Evolutionary conservation across 2,888 invertebrate species (phyloP), one percentile per base, ranked within the genome.

Genomic region (Trichacis sp.): DNA sequence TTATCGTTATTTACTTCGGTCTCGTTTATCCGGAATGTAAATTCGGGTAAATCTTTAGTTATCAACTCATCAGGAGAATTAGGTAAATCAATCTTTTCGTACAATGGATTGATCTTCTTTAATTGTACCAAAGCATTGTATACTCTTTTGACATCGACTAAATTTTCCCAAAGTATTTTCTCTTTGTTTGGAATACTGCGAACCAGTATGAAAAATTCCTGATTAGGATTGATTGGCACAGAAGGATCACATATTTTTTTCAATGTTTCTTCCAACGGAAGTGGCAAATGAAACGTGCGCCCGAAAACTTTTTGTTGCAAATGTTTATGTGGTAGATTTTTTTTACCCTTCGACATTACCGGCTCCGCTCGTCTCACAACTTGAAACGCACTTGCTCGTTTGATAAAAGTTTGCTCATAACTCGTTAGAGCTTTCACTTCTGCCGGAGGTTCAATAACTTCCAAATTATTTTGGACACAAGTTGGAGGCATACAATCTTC

Each of bases 371-470:
- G 46, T 47, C 67, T 52, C 15, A 81, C 73, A 6, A 75, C 75
- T 69, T 81, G 79, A 67, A 79, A 80, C 2, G 78, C 74, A 69
- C 80, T 79, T 11, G 78, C 78, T 59, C 75, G 59, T 61, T 77
- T 69, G 60, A 73, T 74, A 1, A 76, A 58, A 15, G 70, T 59
- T 66, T 70, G 73, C 59, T 79, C 72, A 50, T 68, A 72, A 30
- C 73, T 64, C 57, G 76, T 77, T n/a, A 78, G 52, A 4, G 47
- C 19, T 9, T 18, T 20, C 48, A 78, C 24, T 8, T 24, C 8
- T 24, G 24, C 24, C 3, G 24, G 24, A 24, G 24, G 3, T 24
- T 24, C 24, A 1, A 30, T 42, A 17, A 62, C 53, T 12, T 33
- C 18, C 8, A 76, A 54, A 19, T 71, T 62, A 65, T 77, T 76